Conservation (phyloP, 1,140 invertebrate genomes). For the Helicoverpa zea region DNA sequence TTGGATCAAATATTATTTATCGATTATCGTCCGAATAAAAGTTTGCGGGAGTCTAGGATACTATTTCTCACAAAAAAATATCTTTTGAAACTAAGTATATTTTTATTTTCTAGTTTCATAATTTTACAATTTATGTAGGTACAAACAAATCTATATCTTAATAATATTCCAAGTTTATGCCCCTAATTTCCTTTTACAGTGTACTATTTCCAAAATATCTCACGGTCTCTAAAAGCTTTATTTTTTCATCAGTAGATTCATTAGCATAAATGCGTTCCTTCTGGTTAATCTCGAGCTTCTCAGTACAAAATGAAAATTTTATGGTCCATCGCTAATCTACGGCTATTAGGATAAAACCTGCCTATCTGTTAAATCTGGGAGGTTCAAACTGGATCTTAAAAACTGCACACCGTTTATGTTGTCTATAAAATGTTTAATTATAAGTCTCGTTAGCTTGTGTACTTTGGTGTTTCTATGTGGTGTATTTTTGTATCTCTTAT, state of each 20-base stretch:
- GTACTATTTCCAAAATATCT: slow-evolving; percentile 33
- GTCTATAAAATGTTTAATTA: slow-evolving; percentile 26
- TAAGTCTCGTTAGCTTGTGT: slow-evolving; percentile 4
- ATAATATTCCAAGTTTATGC: not conserved
- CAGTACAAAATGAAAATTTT: slow-evolving; percentile 43
- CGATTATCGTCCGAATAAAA: no score
- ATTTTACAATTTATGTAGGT: not conserved
- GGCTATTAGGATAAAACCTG: slow-evolving; percentile 35
- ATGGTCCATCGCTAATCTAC: slow-evolving; percentile 32
- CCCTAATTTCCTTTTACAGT: slow-evolving; percentile 5
- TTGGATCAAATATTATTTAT: no score
- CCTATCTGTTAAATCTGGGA: slow-evolving; percentile 26
- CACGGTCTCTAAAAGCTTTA: slow-evolving; percentile 37
- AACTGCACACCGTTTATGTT: slow-evolving; percentile 30
- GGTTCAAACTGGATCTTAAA: not conserved
- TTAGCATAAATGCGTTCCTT: slow-evolving; percentile 35
- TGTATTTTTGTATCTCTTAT: not conserved
- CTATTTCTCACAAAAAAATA: no score
- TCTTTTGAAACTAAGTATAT: no score
- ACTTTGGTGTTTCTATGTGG: not conserved
- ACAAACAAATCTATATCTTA: not conserved
- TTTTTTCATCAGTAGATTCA: slow-evolving; percentile 48
- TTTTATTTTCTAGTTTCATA: no score
- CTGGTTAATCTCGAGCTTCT: slow-evolving; percentile 35
- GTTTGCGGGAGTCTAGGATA: no score